These are phyloP conservation scores for Geotrupes spiniger DNA, from an alignment of 2,888 invertebrate genomes.

Conservation along the genomic window DNA sequence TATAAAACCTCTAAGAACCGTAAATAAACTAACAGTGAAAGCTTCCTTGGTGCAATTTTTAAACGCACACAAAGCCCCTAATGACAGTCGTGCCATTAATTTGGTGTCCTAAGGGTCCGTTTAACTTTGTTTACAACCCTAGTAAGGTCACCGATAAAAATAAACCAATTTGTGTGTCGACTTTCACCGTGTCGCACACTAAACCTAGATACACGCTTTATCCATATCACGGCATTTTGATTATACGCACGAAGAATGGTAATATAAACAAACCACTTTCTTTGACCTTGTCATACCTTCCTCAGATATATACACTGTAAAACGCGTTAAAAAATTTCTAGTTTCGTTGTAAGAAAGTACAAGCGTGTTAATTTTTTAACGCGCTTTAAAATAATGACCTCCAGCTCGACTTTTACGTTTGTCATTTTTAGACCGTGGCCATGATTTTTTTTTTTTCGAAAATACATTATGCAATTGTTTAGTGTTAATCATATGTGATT, in stretches of 20 bases:
- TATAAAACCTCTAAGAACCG: slow-evolving; percentile 24
- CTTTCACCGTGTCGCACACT: slow-evolving; percentile 25
- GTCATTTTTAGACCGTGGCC: too few species aligned
- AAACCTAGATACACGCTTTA: slow-evolving; percentile 18
- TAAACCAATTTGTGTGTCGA: slow-evolving; percentile 27
- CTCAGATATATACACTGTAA: too few species aligned
- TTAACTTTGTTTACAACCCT: slow-evolving; percentile 2
- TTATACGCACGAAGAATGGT: slow-evolving; percentile 19
- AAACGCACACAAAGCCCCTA: background rate
- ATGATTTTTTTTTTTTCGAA: too few species aligned
- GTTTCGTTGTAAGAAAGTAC: too few species aligned
- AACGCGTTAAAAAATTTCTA: too few species aligned
- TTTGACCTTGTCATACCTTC: slow-evolving; percentile 29
- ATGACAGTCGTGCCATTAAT: background rate
- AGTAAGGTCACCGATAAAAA: slow-evolving; percentile 19
- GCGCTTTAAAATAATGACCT: too few species aligned
- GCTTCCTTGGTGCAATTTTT: slow-evolving; percentile 20
- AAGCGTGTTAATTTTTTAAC: too few species aligned
- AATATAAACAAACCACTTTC: slow-evolving; percentile 35
- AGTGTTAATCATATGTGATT: too few species aligned
- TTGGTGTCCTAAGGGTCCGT: slow-evolving; percentile 4
- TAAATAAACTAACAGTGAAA: slow-evolving; percentile 30
- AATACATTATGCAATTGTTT: too few species aligned
- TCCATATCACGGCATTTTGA: slow-evolving; percentile 23
- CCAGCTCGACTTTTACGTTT: too few species aligned